Conservation (phyloP, 2,888 invertebrate genomes). For the Chrysolina haemoptera region DNA sequence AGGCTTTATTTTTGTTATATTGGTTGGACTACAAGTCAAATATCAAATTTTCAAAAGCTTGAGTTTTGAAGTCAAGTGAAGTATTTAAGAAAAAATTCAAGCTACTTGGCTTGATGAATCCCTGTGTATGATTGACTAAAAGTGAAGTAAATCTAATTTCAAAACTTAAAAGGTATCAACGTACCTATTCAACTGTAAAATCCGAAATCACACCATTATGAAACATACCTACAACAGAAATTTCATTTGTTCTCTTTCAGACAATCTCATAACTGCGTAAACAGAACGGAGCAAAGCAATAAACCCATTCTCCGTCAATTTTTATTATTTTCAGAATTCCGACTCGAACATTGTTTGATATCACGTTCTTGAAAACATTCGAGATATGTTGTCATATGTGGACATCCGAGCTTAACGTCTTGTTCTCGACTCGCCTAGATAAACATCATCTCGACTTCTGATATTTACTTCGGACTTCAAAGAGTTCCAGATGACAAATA, state of each 20-base stretch:
- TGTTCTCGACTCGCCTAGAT: conserved; percentile 32
- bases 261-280: conserved; percentile 16
- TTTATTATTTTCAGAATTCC: conserved; percentile 29
- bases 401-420: conserved; percentile 43
- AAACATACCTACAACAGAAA: neutral
- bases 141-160: no score
- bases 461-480: conserved; percentile 35
- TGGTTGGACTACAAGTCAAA: no score
- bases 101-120: no score
- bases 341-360: conserved; percentile 25
- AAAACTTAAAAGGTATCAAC: no score
- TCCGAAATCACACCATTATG: no score
- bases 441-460: conserved; percentile 20
- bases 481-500: conserved; percentile 35
- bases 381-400: conserved; percentile 44
- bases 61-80: no score
- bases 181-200: no score
- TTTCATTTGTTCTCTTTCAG: neutral
- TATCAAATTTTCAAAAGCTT: no score
- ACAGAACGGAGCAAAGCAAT: conserved; percentile 25
- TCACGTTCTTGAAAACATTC: conserved; percentile 33
- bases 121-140: no score
- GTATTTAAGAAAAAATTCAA: no score
- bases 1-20: no score
- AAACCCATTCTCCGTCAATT: conserved; percentile 23